These are phyloP conservation scores for Otis tarda DNA, from an alignment of 2,113 vertebrate genomes.

Conservation along the genomic window DNA sequence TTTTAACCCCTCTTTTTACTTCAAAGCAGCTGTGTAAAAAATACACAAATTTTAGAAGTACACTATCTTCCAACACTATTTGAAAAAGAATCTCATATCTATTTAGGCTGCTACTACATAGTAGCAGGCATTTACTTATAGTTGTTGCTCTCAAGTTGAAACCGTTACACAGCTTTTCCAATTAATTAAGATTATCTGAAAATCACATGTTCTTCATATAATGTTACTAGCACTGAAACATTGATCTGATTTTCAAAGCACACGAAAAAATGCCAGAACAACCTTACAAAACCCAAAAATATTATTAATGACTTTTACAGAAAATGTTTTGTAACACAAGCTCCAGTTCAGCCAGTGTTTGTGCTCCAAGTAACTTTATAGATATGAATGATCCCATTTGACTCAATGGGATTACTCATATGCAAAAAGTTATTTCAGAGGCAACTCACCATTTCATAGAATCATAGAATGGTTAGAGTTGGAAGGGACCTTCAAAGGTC, in stretches of 20 bases:
- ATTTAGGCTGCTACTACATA: neutral
- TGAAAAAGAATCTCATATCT: neutral
- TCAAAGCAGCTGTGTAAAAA: neutral
- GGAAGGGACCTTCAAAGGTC: too few relatives aligned
- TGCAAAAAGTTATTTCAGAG: neutral
- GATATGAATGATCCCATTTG: neutral
- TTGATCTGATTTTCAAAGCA: neutral
- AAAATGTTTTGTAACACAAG: neutral
- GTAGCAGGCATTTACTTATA: neutral
- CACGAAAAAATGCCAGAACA: neutral
- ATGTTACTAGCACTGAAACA: neutral
- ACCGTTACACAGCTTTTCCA: neutral
- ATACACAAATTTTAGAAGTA: neutral
- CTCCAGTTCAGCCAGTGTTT: neutral
- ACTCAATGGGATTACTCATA: neutral
- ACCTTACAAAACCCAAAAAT: neutral
- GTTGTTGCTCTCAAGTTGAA: neutral
- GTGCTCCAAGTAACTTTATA: neutral
- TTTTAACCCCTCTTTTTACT: neutral
- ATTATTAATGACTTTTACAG: neutral
- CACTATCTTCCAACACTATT: neutral
- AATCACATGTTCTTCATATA: neutral
- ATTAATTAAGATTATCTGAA: neutral
- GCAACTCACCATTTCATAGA: neutral
- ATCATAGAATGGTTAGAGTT: too few relatives aligned